A percentile compares a stretch with the other conserved stretches of the same genome.
phyloP scores from a whole-genome alignment of 2,888 invertebrate species.

The Orthosia incerta region DNA sequence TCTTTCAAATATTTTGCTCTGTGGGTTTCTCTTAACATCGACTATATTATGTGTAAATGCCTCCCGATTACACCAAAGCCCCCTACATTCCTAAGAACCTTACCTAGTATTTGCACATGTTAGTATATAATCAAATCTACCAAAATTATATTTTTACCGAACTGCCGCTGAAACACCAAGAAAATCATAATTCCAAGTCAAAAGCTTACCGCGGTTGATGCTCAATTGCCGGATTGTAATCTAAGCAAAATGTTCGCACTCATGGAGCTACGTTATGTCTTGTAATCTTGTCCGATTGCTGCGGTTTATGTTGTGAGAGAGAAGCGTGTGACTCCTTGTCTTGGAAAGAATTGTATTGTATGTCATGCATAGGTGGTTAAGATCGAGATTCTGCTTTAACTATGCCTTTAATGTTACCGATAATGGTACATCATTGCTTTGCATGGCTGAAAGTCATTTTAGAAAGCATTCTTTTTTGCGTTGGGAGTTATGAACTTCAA shows the following conservation, averaged over 20 bases:
- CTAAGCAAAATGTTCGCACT: constrained; percentile 37
- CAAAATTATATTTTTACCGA: background rate
- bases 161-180: background rate
- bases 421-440: background rate
- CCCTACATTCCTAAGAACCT: no score
- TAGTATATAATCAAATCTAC: constrained; percentile 6
- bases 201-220: constrained; percentile 29
- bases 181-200: constrained; percentile 31
- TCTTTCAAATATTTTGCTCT: background rate
- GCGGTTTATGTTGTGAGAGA: constrained; percentile 17
- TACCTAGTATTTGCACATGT: background rate
- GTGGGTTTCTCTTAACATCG: background rate
- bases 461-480: background rate
- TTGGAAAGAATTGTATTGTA: constrained; percentile 7
- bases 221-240: constrained; percentile 33
- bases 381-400: background rate
- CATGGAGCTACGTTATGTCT: constrained; percentile 38
- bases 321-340: constrained; percentile 3
- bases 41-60: background rate
- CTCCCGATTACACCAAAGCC: background rate
- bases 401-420: background rate
- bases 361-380: background rate
- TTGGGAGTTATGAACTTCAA: background rate
- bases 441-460: background rate
- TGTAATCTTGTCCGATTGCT: constrained; percentile 47